Conservation (phyloP, 2,797 vertebrate species). For the Enteromius trimaculatus region DNA sequence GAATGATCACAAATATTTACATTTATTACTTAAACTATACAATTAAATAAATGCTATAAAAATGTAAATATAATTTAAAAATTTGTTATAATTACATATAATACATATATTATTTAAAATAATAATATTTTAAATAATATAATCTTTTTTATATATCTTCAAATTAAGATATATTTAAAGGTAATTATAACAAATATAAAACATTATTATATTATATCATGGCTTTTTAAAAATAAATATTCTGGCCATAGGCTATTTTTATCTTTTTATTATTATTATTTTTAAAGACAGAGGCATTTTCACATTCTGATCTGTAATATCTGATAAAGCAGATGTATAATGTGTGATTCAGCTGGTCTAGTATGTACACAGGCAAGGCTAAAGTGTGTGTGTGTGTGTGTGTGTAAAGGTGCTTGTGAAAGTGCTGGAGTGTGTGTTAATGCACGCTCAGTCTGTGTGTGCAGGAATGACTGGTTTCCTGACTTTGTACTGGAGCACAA, state of each 20-base stretch:
- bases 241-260: background rate
- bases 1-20: background rate
- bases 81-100: too few relatives aligned
- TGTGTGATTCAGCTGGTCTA: background rate
- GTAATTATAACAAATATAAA: background rate
- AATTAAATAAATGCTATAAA: background rate
- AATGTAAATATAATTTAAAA: background rate
- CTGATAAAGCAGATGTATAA: background rate
- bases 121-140: too few relatives aligned
- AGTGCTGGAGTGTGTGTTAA: conserved; percentile 16
- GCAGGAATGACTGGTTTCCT: conserved; percentile 58
- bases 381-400: conserved; percentile 12
- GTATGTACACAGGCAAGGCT: conserved; percentile 9
- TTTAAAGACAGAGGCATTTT: background rate
- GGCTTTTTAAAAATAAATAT: background rate
- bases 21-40: background rate
- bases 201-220: background rate
- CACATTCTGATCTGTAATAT: background rate
- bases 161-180: too few relatives aligned
- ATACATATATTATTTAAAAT: background rate
- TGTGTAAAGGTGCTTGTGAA: conserved; percentile 19
- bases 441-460: conserved; percentile 40
- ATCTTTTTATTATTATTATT: background rate
- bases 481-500: conserved; percentile 66
- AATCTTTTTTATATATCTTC: background rate